Evolutionary conservation across 1,140 invertebrate genomes (phyloP), one percentile per base, ranked within the genome.

Genomic region (Muscidifurax raptorellus): DNA sequence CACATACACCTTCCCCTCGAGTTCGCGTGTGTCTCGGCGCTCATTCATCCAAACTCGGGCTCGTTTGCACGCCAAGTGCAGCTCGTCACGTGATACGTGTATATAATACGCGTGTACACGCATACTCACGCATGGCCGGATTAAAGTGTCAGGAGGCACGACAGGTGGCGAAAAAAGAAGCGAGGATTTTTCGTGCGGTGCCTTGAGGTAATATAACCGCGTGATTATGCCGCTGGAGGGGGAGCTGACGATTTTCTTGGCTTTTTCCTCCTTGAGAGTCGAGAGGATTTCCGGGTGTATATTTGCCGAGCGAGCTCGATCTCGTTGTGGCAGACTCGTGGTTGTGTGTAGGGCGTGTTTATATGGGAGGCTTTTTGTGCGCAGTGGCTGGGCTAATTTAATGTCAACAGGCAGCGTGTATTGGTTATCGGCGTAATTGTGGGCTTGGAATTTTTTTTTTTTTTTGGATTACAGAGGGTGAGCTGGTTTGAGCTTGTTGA

Each of bases 91-190:
- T 83, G 52, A 59, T 59, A 59, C 22, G 15, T 1, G 22, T 22
- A 76, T 72, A 76, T 86, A 86, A 86, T 88, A 86, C 85, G 82
- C 40, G 22, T 22, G 71, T 40, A n/a, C 83, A 87, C 85, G 84
- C 76, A 87, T 86, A 85, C 85, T 85, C 82, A 67, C 75, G 83
- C 78, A 74, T 85, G 44, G 82, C 78, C 75, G 83, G 86, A 88
- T 88, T 88, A 88, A 88, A 87, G 87, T 87, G 85, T 88, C 86
- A 84, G 74, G 85, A 85, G 85, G 83, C 88, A 86, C 78, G 82
- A 82, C 82, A 84, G 79, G 18, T n/a, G 78, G 52, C 79, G 76
- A 13, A 27, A 22, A 76, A 44, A 76, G 74, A 59, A n/a, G 52
- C 52, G 27, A 69, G 66, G 1, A 18, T 27, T 69, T 27, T 69